Percentiles rank a stretch among this genome's conserved stretches.
These are phyloP conservation scores for Xiphophorus maculatus DNA, from an alignment of 2,113 vertebrate species.

Conservation along the genomic window DNA sequence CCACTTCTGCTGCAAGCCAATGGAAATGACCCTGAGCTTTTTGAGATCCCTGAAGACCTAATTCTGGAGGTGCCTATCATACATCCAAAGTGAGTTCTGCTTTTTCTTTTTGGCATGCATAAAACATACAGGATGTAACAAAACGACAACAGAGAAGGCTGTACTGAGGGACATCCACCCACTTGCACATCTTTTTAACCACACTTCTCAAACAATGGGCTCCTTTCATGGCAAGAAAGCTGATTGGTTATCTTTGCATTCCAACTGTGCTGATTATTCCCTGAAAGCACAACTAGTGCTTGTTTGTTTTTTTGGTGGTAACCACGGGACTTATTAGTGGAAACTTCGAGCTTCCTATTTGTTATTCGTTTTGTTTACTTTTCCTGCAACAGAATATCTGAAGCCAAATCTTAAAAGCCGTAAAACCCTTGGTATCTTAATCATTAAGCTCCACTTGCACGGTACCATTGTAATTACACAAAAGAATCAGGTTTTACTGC, in stretches of 20 bases:
- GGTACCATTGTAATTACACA: constrained; percentile 17
- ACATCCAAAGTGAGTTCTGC: constrained; percentile 91
- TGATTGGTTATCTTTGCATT: constrained; percentile 39
- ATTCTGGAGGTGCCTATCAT: constrained; percentile 93
- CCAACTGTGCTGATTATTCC: constrained; percentile 47
- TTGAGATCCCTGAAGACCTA: constrained; percentile 93
- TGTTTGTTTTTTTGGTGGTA: constrained; percentile 42
- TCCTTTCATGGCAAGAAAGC: constrained; percentile 37
- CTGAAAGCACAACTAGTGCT: constrained; percentile 32
- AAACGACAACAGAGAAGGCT: constrained; percentile 20
- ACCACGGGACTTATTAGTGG: constrained; percentile 51
- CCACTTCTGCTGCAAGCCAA: constrained; percentile 95
- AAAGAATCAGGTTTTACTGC: constrained; percentile 1
- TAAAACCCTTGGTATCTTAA: constrained; percentile 13
- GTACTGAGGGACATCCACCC: constrained; percentile 25
- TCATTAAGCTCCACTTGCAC: constrained; percentile 19
- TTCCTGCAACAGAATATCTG: constrained; percentile 16
- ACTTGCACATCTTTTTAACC: constrained; percentile 35
- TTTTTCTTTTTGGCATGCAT: constrained; percentile 6
- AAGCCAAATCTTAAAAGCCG: constrained; percentile 7
- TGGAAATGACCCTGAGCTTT: constrained; percentile 93
- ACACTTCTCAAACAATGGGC: constrained; percentile 45
- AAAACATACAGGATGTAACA: constrained; percentile 6
- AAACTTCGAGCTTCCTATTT: constrained; percentile 15
- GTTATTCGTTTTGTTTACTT: constrained; percentile 17